Percentiles rank a stretch among this genome's conserved stretches.
Evolutionary conservation across 2,113 vertebrate genomes (phyloP).

Genomic region (Tragelaphus buxtoni): DNA sequence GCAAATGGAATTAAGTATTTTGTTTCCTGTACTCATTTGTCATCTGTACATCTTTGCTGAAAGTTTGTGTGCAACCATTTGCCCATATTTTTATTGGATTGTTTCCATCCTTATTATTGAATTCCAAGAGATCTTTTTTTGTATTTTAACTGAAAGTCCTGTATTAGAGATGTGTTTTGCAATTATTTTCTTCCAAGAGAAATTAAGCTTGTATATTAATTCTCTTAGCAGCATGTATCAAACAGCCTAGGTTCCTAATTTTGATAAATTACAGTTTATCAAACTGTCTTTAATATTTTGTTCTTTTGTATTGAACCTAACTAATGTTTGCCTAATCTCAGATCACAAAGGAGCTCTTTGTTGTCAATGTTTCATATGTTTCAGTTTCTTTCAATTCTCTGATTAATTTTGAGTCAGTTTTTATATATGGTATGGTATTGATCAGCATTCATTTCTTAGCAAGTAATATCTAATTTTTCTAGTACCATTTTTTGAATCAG

Average conservation of each 20-base stretch:
- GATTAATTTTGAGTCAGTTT: not conserved
- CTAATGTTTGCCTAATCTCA: not conserved
- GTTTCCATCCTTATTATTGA: not conserved
- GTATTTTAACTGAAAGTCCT: not conserved
- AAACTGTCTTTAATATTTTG: not conserved
- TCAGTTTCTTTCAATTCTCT: not conserved
- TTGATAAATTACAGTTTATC: not conserved
- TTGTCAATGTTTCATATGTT: not conserved
- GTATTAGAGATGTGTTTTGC: not conserved
- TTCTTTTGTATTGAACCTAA: not conserved
- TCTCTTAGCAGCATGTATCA: not conserved
- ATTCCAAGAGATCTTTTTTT: not conserved
- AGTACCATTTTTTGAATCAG: not conserved
- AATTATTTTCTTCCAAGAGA: not conserved
- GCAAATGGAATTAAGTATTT: not conserved
- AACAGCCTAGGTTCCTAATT: not conserved
- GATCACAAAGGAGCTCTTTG: not conserved
- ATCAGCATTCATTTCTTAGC: not conserved
- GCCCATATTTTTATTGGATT: not conserved
- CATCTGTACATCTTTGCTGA: not conserved
- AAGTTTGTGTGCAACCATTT: not conserved
- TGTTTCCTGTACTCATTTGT: not conserved
- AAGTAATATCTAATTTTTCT: not conserved
- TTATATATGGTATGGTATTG: not conserved
- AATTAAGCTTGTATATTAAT: not conserved